These are phyloP conservation scores for Eilema caniola DNA, from an alignment of 2,888 invertebrate genomes.

Conservation along the genomic window DNA sequence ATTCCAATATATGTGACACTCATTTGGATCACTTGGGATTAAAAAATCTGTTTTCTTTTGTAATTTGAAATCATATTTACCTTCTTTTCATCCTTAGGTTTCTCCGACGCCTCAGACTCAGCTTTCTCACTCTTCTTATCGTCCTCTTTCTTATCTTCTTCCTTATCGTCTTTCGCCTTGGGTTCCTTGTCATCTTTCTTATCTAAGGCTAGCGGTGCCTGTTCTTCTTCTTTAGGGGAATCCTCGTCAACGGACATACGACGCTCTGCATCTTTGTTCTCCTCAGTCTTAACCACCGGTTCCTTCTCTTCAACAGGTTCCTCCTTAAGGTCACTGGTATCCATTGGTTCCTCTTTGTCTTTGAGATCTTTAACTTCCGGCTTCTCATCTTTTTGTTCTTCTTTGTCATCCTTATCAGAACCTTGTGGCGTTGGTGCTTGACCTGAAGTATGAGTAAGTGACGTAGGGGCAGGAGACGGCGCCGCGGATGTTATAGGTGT, in stretches of 20 bases:
- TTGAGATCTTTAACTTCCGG: slow-evolving; percentile 71
- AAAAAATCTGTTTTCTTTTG: not conserved
- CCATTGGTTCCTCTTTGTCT: slow-evolving; percentile 72
- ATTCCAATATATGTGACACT: no score
- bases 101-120: slow-evolving; percentile 79
- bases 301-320: slow-evolving; percentile 69
- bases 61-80: slow-evolving; percentile 57
- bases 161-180: slow-evolving; percentile 64
- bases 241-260: slow-evolving; percentile 81
- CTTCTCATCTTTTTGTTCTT: slow-evolving; percentile 80
- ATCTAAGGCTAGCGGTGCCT: slow-evolving; percentile 52
- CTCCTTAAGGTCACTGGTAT: slow-evolving; percentile 75
- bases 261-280: slow-evolving; percentile 70
- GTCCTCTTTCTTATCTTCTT: slow-evolving; percentile 80
- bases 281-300: slow-evolving; percentile 59
- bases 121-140: slow-evolving; percentile 81
- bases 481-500: slow-evolving; percentile 81
- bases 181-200: slow-evolving; percentile 72
- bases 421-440: slow-evolving; percentile 38
- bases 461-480: slow-evolving; percentile 71
- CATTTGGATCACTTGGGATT: not conserved
- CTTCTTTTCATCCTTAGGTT: slow-evolving; percentile 80
- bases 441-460: slow-evolving; percentile 20
- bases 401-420: slow-evolving; percentile 75
- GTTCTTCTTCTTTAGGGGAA: slow-evolving; percentile 75